Percentiles rank a stretch among this genome's conserved stretches.
phyloP scores from a whole-genome alignment of 2,113 vertebrate genomes.

The Atherinomorus stipes region DNA sequence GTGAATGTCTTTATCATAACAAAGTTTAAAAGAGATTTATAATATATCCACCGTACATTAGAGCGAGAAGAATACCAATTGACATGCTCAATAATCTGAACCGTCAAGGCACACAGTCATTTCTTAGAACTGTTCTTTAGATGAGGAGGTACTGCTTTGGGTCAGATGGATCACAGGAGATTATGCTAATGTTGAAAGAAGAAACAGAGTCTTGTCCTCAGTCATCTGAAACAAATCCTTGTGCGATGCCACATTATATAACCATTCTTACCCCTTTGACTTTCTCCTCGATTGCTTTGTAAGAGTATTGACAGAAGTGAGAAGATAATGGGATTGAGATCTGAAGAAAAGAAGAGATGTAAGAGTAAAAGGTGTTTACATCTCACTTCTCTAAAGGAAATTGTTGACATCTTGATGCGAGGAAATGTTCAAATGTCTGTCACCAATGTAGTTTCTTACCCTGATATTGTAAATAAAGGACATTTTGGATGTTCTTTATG shows the following conservation, averaged over 20 bases:
- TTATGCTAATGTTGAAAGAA: constrained; percentile 72
- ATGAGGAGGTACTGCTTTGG: constrained; percentile 55
- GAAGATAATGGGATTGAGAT: constrained; percentile 23
- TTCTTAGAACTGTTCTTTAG: constrained; percentile 49
- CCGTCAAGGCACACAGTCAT: constrained; percentile 57
- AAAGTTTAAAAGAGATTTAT: constrained; percentile 49
- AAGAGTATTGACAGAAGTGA: constrained; percentile 32
- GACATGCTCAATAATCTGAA: constrained; percentile 62
- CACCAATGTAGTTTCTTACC: constrained; percentile 7
- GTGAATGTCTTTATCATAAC: constrained; percentile 39
- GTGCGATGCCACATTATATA: constrained; percentile 57
- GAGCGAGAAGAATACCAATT: constrained; percentile 45
- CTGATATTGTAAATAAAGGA: constrained; percentile 5
- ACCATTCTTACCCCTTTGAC: constrained; percentile 52
- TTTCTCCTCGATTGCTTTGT: constrained; percentile 47
- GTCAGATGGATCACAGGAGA: constrained; percentile 72
- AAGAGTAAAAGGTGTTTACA: constrained; percentile 18
- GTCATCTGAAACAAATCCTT: constrained; percentile 73
- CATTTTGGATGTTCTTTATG: not conserved
- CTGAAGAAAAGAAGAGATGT: constrained; percentile 2
- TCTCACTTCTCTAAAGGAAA: constrained; percentile 2
- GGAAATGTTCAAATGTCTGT: constrained; percentile 13
- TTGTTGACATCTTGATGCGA: constrained; percentile 6
- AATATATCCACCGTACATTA: constrained; percentile 38
- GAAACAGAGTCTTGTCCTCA: constrained; percentile 65